Base-by-base conservation (phyloP, 1,140 invertebrate species). In the Dendrolimus kikuchii region DNA sequence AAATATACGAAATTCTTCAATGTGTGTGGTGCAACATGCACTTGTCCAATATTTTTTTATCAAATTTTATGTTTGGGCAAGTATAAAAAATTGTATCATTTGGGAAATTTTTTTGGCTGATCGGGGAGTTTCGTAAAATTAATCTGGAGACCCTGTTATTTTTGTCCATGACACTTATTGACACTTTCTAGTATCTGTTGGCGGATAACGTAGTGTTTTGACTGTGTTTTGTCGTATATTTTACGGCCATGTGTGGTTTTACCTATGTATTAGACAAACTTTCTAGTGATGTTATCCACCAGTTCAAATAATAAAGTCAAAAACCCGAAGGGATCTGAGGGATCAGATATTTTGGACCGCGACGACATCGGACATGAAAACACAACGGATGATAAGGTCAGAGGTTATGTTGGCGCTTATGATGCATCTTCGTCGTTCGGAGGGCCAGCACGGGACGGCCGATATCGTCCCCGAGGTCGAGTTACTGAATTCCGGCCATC, bases 401-500 rank as follows among this genome's bases (percentile, higher is more conserved):
- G 85, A 79, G 88, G 88, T 80, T 86, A 86, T 86, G 75, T 84
- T 78, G 64, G 65, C 51, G 68, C 81, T 39, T 81, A 77, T 53
- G 79, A 80, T 79, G 64, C 67, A 46, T 66, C 74, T 55, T 72
- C 79, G 40, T 77, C 81, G 40, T 81, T 80, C 46, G 81, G 85
- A 57, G 78, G 83, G 37, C 72, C 74, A 8, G 59, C 66, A 48
- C 76, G 80, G 60, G 74, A 81, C 53, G 64, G 79, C 38, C 74
- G 85, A 38, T 77, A 73, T 50, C 75, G 81, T 36, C 61, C 75
- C 9, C 81, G 83, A 56, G 87, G 79, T 60, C 68, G 81, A 8
- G 71, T 79, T 49, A 77, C 79, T 5, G 82, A 84, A 58, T 84
- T 90, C 59, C 88, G 90, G 42, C 88, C 90, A 51, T 88, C 91